Conservation (phyloP, 30 jellyfish, hydroid and myxozoan species). For the Aurelia sp. region DNA sequence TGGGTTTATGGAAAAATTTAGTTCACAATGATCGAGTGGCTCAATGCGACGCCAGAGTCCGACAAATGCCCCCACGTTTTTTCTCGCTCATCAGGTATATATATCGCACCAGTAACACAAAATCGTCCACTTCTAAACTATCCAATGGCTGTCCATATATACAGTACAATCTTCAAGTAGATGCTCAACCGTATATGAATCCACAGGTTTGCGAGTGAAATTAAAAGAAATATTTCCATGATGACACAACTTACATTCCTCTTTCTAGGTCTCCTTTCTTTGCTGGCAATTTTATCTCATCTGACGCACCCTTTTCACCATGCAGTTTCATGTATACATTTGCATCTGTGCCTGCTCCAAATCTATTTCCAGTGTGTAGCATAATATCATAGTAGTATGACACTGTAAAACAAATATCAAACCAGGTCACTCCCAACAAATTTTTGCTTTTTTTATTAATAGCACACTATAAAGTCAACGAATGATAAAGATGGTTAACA, state of each 20-base stretch:
- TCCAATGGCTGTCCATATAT: too few relatives aligned
- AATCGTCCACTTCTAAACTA: too few relatives aligned
- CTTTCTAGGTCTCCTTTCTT: constrained; percentile 88
- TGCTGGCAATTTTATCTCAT: constrained; percentile 71
- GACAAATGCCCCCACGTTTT: too few relatives aligned
- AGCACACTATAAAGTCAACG: background rate
- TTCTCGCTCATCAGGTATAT: too few relatives aligned
- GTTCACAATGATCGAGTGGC: too few relatives aligned
- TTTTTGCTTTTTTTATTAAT: background rate
- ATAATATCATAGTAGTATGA: constrained; percentile 76
- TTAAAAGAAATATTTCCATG: too few relatives aligned
- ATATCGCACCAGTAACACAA: too few relatives aligned
- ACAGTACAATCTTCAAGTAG: too few relatives aligned
- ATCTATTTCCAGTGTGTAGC: constrained; percentile 86
- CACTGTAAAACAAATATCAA: constrained; percentile 32
- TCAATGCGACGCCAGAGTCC: too few relatives aligned
- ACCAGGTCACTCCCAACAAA: background rate
- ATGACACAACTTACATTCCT: constrained; percentile 80
- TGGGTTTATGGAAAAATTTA: too few relatives aligned
- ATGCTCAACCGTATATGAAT: too few relatives aligned
- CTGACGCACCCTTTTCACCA: constrained; percentile 90
- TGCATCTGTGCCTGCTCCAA: constrained; percentile 98
- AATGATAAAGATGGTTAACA: background rate
- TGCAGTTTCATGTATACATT: constrained; percentile 66
- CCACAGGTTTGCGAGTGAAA: too few relatives aligned